Conservation (phyloP, 2,113 vertebrate genomes). For the Poecilia latipinna region DNA sequence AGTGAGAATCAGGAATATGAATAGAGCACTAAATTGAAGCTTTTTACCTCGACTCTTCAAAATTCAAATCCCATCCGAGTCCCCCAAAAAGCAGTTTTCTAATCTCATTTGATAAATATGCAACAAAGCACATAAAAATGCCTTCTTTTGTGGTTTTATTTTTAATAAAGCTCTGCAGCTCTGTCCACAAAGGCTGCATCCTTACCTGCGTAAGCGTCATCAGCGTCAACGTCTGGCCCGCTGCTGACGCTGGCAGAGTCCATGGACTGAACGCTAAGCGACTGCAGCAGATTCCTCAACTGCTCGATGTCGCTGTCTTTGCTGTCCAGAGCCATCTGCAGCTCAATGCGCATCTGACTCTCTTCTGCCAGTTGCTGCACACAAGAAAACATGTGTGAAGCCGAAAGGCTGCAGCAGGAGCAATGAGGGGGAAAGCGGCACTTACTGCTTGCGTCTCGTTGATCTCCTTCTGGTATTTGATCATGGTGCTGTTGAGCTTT, state of each 20-base stretch:
- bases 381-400: slow-evolving; percentile 6
- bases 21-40: too few species aligned
- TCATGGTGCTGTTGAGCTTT: slow-evolving; percentile 94
- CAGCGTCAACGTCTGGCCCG: slow-evolving; percentile 90
- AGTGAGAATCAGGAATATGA: too few species aligned
- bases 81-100: too few species aligned
- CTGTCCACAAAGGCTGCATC: background rate
- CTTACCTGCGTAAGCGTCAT: slow-evolving; percentile 91
- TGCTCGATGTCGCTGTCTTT: slow-evolving; percentile 99
- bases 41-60: too few species aligned
- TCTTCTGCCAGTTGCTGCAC: slow-evolving; percentile 94
- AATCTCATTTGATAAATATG: too few species aligned
- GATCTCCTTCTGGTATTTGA: slow-evolving; percentile 97
- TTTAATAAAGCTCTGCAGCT: background rate
- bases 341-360: slow-evolving; percentile 93
- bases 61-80: too few species aligned
- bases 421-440: background rate
- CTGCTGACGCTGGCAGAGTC: slow-evolving; percentile 93
- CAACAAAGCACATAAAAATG: too few species aligned
- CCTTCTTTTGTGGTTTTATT: too few species aligned
- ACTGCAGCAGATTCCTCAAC: slow-evolving; percentile 90
- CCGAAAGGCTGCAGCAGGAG: background rate
- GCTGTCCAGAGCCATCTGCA: slow-evolving; percentile 98
- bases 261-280: slow-evolving; percentile 88
- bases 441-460: slow-evolving; percentile 98